Conservation (phyloP, 2,888 invertebrate genomes). For the Heterodera filipjevi region DNA sequence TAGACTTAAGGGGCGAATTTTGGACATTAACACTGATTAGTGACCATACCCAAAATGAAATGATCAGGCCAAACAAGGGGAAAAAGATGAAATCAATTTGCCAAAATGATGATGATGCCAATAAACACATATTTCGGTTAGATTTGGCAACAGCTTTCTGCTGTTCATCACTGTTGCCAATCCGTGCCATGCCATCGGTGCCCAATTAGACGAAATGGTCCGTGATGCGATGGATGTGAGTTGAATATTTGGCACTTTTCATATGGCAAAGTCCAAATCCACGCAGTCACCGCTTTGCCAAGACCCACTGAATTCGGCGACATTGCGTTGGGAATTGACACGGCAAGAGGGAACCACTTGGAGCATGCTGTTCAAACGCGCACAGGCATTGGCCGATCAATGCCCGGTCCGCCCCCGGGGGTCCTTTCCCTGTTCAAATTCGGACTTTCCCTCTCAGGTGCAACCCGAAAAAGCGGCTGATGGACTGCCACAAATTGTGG, state of each 20-base stretch:
- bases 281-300: slow-evolving; percentile 35
- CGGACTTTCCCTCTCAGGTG: background rate
- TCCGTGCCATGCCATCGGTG: slow-evolving; percentile 29
- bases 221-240: slow-evolving; percentile 33
- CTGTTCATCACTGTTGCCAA: slow-evolving; percentile 47
- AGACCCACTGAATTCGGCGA: slow-evolving; percentile 35
- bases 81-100: no score
- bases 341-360: slow-evolving; percentile 42
- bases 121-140: slow-evolving; percentile 32
- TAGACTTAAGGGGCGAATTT: background rate
- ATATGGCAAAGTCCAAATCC: background rate
- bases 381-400: slow-evolving; percentile 48
- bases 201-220: slow-evolving; percentile 31
- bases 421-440: background rate
- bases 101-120: no score
- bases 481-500: slow-evolving; percentile 45
- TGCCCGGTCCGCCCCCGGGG: slow-evolving; percentile 23
- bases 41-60: background rate
- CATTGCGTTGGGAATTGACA: slow-evolving; percentile 49
- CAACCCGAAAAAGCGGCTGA: slow-evolving; percentile 5
- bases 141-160: slow-evolving; percentile 54
- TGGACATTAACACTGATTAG: background rate
- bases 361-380: slow-evolving; percentile 50
- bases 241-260: background rate
- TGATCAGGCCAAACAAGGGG: no score